Percentiles rank a stretch among this genome's conserved stretches.
Evolutionary conservation across 2,113 vertebrate genomes (phyloP).

Genomic region (Ictalurus punctatus): DNA sequence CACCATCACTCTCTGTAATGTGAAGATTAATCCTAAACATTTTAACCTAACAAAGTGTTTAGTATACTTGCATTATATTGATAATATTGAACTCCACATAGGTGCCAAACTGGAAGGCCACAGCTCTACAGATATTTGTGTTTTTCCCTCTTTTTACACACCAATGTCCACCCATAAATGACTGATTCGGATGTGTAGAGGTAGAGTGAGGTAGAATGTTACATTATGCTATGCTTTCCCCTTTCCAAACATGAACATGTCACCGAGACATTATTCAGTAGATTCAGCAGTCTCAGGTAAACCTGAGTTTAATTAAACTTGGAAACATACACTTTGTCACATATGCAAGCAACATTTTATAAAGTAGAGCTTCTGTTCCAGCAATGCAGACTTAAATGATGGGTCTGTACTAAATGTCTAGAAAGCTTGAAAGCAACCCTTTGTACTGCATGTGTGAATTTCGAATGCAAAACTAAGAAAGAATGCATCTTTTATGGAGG

Average conservation of each 20-base stretch:
- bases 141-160: neutral
- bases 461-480: neutral
- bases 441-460: neutral
- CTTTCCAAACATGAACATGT: neutral
- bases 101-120: neutral
- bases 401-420: neutral
- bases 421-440: neutral
- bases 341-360: neutral
- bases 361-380: neutral
- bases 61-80: neutral
- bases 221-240: neutral
- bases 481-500: neutral
- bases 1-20: neutral
- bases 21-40: neutral
- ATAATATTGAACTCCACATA: neutral
- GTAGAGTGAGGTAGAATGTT: neutral
- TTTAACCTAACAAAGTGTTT: neutral
- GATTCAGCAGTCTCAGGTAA: conserved; percentile 3
- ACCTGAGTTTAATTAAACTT: neutral
- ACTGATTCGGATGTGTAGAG: neutral
- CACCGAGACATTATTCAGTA: neutral
- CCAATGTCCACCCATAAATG: neutral
- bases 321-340: neutral
- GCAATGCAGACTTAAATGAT: neutral
- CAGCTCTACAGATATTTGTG: neutral